Evolutionary conservation across 1,140 invertebrate species (phyloP).

Genomic region (Paracyclopina nana): DNA sequence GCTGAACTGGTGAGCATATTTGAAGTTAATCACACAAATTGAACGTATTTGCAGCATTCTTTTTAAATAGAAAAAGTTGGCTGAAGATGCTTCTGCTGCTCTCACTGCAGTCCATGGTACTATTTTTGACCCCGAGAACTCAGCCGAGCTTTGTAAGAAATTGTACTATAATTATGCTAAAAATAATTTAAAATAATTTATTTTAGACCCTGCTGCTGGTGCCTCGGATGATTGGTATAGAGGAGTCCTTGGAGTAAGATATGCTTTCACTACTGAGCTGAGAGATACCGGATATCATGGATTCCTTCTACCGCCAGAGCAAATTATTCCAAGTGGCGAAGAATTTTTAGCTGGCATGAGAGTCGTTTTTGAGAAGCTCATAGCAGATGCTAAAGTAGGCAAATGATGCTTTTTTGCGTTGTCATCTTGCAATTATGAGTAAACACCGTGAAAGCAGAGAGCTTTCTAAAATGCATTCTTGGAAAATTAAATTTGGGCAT

Average conservation of each 20-base stretch:
- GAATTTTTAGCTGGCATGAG: constrained; percentile 12
- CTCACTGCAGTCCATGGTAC: constrained; percentile 18
- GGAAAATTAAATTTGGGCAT: too few species aligned
- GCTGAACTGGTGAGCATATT: constrained; percentile 21
- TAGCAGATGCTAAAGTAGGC: too few species aligned
- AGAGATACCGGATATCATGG: constrained; percentile 21
- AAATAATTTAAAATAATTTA: too few species aligned
- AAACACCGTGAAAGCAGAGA: too few species aligned
- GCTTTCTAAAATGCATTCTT: too few species aligned
- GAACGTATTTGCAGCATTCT: background rate
- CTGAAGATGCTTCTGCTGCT: constrained; percentile 15
- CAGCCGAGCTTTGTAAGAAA: constrained; percentile 19
- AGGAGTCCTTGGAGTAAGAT: constrained; percentile 25
- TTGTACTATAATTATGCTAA: background rate
- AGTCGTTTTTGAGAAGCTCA: constrained; percentile 11
- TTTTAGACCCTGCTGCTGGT: constrained; percentile 21
- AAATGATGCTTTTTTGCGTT: too few species aligned
- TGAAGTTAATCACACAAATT: background rate
- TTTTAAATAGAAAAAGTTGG: background rate
- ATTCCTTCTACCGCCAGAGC: constrained; percentile 9
- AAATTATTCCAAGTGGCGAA: constrained; percentile 11
- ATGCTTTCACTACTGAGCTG: constrained; percentile 29
- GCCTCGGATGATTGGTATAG: constrained; percentile 29
- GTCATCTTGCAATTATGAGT: too few species aligned
- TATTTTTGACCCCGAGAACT: constrained; percentile 16